Conservation (phyloP, 2,888 invertebrate species). For the Platypus cylindrus region DNA sequence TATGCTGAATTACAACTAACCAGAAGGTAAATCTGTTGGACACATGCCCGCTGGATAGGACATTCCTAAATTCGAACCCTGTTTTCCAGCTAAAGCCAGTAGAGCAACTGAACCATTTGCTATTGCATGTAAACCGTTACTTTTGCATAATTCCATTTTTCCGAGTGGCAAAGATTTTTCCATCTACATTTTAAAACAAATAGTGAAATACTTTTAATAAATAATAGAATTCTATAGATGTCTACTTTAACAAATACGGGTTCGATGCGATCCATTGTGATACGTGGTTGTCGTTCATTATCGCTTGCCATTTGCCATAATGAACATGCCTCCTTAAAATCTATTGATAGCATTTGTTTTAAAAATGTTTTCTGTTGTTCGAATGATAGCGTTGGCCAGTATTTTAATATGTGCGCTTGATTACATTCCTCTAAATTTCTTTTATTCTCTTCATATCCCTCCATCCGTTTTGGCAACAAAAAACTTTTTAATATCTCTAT, state of each 20-base stretch:
- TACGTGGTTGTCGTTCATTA: constrained; percentile 4
- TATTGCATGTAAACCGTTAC: constrained; percentile 49
- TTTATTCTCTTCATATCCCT: constrained; percentile 18
- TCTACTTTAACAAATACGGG: constrained; percentile 10
- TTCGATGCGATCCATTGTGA: constrained; percentile 5
- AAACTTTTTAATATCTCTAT: constrained; percentile 8
- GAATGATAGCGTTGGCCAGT: constrained; percentile 19
- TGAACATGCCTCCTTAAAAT: constrained; percentile 24
- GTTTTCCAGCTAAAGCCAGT: constrained; percentile 89
- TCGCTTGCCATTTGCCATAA: constrained; percentile 23
- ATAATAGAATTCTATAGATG: too few relatives aligned
- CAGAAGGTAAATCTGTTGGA: constrained; percentile 77
- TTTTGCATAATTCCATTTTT: constrained; percentile 53
- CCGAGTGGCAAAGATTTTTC: constrained; percentile 48
- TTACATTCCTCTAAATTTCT: constrained; percentile 15
- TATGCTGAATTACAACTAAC: constrained; percentile 4
- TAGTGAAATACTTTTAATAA: too few relatives aligned
- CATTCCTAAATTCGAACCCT: constrained; percentile 93
- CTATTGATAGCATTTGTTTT: constrained; percentile 21
- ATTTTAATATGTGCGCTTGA: constrained; percentile 23
- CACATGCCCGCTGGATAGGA: constrained; percentile 95
- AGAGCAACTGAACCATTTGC: constrained; percentile 64
- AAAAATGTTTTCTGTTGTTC: constrained; percentile 20
- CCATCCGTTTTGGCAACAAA: constrained; percentile 13
- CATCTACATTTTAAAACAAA: constrained; percentile 46